Conservation (phyloP, 2,113 vertebrate genomes). For the Vidua chalybeata region DNA sequence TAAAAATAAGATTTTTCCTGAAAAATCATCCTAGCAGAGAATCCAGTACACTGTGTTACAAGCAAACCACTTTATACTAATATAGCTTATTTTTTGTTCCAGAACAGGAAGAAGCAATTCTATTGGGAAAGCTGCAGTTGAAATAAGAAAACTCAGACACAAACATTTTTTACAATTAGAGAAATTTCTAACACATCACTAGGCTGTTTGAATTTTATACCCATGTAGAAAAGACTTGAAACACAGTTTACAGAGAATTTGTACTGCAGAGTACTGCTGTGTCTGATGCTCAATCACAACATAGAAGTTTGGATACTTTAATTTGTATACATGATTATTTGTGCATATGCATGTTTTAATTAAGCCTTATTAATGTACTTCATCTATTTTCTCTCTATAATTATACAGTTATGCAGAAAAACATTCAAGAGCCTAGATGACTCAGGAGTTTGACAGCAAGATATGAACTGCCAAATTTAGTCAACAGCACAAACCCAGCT, state of each 20-base stretch:
- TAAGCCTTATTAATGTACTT: constrained; percentile 21
- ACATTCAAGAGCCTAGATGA: constrained; percentile 2
- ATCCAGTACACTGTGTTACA: not conserved
- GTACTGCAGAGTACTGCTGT: not conserved
- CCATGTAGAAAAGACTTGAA: not conserved
- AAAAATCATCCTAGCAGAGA: not conserved
- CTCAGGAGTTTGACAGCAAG: constrained; percentile 5
- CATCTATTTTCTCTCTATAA: constrained; percentile 10
- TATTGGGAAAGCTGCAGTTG: not conserved
- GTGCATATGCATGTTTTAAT: not conserved
- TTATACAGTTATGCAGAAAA: constrained; percentile 3
- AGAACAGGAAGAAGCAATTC: not conserved
- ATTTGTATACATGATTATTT: not conserved
- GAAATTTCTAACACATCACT: not conserved
- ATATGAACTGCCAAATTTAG: not conserved
- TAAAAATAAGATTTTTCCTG: not conserved
- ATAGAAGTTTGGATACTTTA: not conserved
- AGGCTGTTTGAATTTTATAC: not conserved
- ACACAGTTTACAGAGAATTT: not conserved
- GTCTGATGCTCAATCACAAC: not conserved
- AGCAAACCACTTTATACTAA: not conserved
- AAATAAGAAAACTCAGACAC: not conserved
- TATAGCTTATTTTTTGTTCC: not conserved
- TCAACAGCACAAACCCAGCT: not conserved
- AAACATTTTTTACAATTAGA: not conserved